phyloP scores from a whole-genome alignment of 2,888 invertebrate genomes.

The Watsonalla cultraria region DNA sequence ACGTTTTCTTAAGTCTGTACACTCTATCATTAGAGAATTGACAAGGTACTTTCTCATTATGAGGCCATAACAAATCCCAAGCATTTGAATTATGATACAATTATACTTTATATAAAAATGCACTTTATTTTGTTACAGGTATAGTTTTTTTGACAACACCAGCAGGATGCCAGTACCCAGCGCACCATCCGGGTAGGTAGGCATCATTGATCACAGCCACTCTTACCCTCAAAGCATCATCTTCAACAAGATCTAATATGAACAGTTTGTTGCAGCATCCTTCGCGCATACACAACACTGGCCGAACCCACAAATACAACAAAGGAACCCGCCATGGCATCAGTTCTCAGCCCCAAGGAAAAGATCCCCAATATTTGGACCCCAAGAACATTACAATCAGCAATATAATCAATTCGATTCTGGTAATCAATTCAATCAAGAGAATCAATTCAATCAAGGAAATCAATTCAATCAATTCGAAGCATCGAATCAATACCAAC shows the following conservation, averaged over 20 bases:
- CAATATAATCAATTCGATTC: slow-evolving; percentile 3
- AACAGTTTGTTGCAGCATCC: slow-evolving; percentile 42
- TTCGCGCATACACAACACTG: slow-evolving; percentile 51
- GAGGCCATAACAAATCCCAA: background rate
- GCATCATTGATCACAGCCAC: slow-evolving; percentile 50
- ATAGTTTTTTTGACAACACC: slow-evolving; percentile 38
- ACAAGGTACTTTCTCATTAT: too few species aligned
- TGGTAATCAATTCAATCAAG: background rate
- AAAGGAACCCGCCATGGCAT: slow-evolving; percentile 60
- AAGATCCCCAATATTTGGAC: slow-evolving; percentile 44
- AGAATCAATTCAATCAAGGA: slow-evolving; percentile 20
- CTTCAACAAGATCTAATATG: slow-evolving; percentile 5
- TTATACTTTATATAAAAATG: background rate
- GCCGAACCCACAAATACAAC: slow-evolving; percentile 42
- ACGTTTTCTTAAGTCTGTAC: too few species aligned
- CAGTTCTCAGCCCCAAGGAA: slow-evolving; percentile 62
- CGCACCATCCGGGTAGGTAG: slow-evolving; percentile 74
- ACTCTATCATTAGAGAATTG: too few species aligned
- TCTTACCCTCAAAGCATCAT: slow-evolving; percentile 6
- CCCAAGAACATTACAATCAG: slow-evolving; percentile 27
- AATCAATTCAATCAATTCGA: slow-evolving; percentile 14
- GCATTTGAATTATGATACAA: background rate
- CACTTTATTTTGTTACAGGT: slow-evolving; percentile 46
- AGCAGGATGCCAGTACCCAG: slow-evolving; percentile 52
- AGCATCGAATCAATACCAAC: slow-evolving; percentile 12